A percentile compares a stretch with the other conserved stretches of the same genome.
These are phyloP conservation scores for Propithecus deckenii DNA, from an alignment of 2,797 vertebrate genomes.

Conservation along the genomic window DNA sequence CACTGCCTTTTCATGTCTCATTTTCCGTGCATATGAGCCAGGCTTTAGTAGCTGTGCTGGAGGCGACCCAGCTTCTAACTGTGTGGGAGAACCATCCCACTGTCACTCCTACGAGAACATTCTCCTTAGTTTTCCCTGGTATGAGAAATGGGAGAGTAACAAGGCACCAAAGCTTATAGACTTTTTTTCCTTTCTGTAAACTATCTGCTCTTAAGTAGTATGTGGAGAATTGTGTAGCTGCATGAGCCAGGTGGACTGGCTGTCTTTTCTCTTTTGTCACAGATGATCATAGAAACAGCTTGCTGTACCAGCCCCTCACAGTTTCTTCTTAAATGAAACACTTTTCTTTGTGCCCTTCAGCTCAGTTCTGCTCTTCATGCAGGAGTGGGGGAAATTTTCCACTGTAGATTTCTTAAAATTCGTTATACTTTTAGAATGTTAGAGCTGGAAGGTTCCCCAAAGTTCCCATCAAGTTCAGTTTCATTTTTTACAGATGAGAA, in stretches of 20 bases:
- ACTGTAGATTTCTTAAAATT: neutral
- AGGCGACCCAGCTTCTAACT: neutral
- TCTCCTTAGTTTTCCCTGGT: neutral
- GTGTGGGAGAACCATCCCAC: neutral
- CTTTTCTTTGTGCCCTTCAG: neutral
- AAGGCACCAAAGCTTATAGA: neutral
- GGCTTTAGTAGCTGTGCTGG: neutral
- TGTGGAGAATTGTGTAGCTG: neutral
- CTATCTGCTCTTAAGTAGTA: neutral
- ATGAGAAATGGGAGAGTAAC: neutral
- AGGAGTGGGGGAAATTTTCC: neutral
- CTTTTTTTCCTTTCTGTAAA: neutral
- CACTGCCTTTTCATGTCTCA: neutral
- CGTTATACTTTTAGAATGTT: neutral
- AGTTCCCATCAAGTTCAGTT: neutral
- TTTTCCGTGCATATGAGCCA: neutral
- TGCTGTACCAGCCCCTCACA: neutral
- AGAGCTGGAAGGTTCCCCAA: neutral
- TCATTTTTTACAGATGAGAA: neutral
- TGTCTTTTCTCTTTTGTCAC: neutral
- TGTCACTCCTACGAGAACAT: neutral
- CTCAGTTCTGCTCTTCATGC: neutral
- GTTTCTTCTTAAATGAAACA: constrained; percentile 34
- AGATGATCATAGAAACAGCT: neutral
- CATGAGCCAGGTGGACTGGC: neutral